A percentile compares a stretch with the other conserved stretches of the same genome.
phyloP scores from a whole-genome alignment of 2,113 vertebrate genomes.

The Pelmatolapia mariae region DNA sequence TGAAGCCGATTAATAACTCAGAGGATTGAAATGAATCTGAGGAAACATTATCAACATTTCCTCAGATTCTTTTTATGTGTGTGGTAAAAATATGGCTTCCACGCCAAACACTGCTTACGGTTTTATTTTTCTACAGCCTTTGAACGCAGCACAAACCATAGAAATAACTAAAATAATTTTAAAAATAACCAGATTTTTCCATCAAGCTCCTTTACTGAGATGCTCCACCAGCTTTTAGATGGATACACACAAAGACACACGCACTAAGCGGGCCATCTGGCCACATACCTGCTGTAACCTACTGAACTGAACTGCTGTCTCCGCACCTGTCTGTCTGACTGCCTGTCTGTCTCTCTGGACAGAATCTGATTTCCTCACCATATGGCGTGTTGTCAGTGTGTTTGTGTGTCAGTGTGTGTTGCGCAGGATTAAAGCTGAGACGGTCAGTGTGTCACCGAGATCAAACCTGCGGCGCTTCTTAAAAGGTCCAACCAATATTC shows the following conservation, averaged over 20 bases:
- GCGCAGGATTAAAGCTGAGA: slow-evolving; percentile 17
- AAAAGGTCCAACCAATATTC: not conserved
- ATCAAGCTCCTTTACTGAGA: not conserved
- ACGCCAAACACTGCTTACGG: not conserved
- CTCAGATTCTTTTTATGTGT: not conserved
- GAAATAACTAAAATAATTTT: not conserved
- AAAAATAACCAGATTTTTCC: not conserved
- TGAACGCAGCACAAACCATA: not conserved
- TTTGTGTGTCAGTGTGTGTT: slow-evolving; percentile 12
- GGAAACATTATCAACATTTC: not conserved
- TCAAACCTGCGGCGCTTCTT: not conserved
- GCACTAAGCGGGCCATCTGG: slow-evolving; percentile 37
- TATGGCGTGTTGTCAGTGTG: slow-evolving; percentile 34
- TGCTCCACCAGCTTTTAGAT: not conserved
- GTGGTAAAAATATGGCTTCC: not conserved
- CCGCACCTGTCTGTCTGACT: slow-evolving; percentile 35
- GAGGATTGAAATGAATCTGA: not conserved
- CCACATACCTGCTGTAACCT: slow-evolving; percentile 56
- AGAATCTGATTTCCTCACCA: slow-evolving; percentile 62
- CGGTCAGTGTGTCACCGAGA: slow-evolving; percentile 22
- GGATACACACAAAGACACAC: not conserved
- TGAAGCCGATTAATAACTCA: not conserved
- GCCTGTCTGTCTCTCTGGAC: slow-evolving; percentile 44
- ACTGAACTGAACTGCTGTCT: slow-evolving; percentile 42
- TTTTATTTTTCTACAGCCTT: not conserved